Percentiles rank a stretch among this genome's conserved stretches.
Conservation (phyloP, 2,888 invertebrate genomes). For the Linnaemya tessellans region DNA sequence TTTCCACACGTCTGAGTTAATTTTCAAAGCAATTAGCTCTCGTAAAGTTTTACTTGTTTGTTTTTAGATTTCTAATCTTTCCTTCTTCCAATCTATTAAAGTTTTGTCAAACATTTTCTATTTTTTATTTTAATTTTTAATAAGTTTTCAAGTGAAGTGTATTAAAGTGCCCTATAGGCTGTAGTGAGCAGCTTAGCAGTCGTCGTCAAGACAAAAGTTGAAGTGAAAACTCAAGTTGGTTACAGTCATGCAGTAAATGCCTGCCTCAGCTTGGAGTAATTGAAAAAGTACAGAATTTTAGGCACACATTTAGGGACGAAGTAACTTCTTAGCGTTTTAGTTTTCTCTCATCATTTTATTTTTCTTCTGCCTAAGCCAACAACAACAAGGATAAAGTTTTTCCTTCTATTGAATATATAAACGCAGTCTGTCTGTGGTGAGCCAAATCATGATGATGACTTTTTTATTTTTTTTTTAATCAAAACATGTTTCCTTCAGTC, state of each 20-base stretch:
- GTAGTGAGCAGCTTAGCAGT: not conserved
- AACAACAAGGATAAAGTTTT: slow-evolving; percentile 56
- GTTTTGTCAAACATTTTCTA: slow-evolving; percentile 21
- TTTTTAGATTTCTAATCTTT: not conserved
- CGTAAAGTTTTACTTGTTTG: slow-evolving; percentile 43
- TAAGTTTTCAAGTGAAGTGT: not conserved
- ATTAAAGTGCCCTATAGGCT: slow-evolving; percentile 3
- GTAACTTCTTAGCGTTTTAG: not conserved
- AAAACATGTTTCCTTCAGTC: not conserved
- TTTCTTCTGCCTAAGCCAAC: not conserved
- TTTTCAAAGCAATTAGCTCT: slow-evolving; percentile 65
- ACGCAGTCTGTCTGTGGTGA: slow-evolving; percentile 12
- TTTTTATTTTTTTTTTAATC: not conserved
- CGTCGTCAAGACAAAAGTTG: not conserved
- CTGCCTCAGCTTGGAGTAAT: not conserved
- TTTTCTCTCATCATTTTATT: not conserved
- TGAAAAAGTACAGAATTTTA: slow-evolving; percentile 6
- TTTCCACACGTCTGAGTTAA: slow-evolving; percentile 64
- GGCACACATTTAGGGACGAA: not conserved
- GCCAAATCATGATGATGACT: slow-evolving; percentile 11
- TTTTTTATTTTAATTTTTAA: not conserved
- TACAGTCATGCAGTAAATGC: not conserved
- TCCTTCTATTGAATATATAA: not conserved
- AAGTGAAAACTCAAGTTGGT: not conserved
- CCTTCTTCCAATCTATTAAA: not conserved